A percentile compares a stretch with the other conserved stretches of the same genome.
Evolutionary conservation across 2,113 vertebrate species (phyloP).

Genomic region (Gracilinanus agilis): DNA sequence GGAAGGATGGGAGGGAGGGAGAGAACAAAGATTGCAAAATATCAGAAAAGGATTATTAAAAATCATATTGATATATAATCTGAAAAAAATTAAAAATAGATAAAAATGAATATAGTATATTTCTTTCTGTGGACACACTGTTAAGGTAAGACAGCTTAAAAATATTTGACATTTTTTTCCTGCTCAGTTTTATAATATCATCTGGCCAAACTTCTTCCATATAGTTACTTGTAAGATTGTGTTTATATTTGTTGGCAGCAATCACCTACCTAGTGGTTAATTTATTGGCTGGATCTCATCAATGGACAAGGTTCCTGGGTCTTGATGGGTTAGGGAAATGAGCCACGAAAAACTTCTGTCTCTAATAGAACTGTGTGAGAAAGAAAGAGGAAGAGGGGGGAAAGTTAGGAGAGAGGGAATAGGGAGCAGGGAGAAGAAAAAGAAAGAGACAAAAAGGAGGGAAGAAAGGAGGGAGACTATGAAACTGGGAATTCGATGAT

Average conservation of each 20-base stretch:
- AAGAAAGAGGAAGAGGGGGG: constrained; percentile 21
- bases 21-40: too few relatives aligned
- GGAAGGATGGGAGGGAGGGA: too few relatives aligned
- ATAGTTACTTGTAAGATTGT: background rate
- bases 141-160: constrained; percentile 23
- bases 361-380: background rate
- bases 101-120: background rate
- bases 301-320: constrained; percentile 25
- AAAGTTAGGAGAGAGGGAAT: background rate
- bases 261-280: background rate
- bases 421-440: background rate
- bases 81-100: too few relatives aligned
- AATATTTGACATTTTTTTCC: background rate
- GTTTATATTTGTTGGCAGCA: background rate
- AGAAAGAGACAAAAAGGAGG: background rate
- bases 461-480: background rate
- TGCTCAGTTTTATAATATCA: background rate
- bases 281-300: constrained; percentile 37
- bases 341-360: background rate
- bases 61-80: too few relatives aligned
- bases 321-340: background rate
- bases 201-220: background rate
- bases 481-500: constrained; percentile 31
- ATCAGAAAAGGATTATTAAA: too few relatives aligned
- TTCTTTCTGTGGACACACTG: constrained; percentile 9